These are phyloP conservation scores for Petrocephalus zakoni DNA, from an alignment of 2,113 vertebrate genomes.

Conservation along the genomic window DNA sequence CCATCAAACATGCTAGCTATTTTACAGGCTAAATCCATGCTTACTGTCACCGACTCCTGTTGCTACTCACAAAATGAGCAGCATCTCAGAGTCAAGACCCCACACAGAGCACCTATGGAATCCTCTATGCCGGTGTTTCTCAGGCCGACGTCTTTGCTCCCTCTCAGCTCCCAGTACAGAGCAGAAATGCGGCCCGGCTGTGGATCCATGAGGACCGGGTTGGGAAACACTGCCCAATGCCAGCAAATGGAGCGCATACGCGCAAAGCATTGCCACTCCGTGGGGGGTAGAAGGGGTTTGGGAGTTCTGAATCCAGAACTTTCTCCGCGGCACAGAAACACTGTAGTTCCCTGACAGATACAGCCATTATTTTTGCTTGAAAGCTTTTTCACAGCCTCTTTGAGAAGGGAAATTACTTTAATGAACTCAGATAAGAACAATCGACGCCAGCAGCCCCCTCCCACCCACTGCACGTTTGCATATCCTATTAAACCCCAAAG, in stretches of 20 bases:
- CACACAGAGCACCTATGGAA: neutral
- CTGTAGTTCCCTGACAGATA: constrained; percentile 19
- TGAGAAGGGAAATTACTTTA: constrained; percentile 37
- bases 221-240: neutral
- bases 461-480: constrained; percentile 33
- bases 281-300: neutral
- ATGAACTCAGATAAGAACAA: constrained; percentile 37
- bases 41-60: neutral
- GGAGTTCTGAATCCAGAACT: neutral
- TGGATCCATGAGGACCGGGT: neutral
- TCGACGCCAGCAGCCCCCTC: constrained; percentile 26
- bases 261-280: neutral
- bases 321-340: constrained; percentile 10
- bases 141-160: neutral
- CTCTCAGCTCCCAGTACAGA: neutral
- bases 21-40: neutral
- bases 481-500: constrained; percentile 37
- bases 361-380: constrained; percentile 30
- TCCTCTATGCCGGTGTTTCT: neutral
- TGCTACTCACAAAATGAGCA: neutral
- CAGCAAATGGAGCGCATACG: neutral
- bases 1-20: neutral
- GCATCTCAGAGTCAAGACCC: neutral
- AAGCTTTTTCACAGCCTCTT: constrained; percentile 30
- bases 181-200: neutral